Evolutionary conservation across 2,888 invertebrate genomes (phyloP).

Genomic region (Pardosa pseudoannulata): DNA sequence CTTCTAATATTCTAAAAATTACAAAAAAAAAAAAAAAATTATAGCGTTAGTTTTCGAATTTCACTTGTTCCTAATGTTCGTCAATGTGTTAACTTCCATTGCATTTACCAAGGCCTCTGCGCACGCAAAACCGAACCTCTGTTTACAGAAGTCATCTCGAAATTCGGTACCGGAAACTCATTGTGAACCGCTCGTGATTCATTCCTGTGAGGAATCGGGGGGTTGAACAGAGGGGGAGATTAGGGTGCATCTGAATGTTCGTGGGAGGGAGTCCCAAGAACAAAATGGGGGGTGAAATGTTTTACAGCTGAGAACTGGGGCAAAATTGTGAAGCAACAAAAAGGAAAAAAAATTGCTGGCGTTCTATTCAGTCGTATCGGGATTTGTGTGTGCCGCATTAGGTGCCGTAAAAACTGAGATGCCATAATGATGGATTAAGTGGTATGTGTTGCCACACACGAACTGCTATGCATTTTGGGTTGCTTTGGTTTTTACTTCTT

Average conservation of each 20-base stretch:
- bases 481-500: no score
- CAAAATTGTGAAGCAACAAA: no score
- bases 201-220: conserved; percentile 11
- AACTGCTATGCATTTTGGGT: no score
- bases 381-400: neutral
- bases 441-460: neutral
- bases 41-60: no score
- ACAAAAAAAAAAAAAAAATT: no score
- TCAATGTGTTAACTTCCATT: no score
- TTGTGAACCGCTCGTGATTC: conserved; percentile 35
- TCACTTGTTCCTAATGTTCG: no score
- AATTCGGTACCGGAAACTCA: conserved; percentile 39
- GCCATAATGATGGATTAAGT: neutral
- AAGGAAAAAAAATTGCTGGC: neutral
- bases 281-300: conserved; percentile 32
- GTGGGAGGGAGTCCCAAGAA: conserved; percentile 53
- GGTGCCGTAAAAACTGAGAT: neutral
- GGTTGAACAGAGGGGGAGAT: no score
- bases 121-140: no score
- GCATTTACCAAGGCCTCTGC: no score
- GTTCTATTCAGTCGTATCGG: neutral
- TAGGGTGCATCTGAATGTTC: conserved; percentile 7
- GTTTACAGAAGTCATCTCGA: conserved; percentile 41
- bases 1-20: no score
- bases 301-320: conserved; percentile 62